phyloP scores from a whole-genome alignment of 2,797 vertebrate species.

The Coregonus ussuriensis region DNA sequence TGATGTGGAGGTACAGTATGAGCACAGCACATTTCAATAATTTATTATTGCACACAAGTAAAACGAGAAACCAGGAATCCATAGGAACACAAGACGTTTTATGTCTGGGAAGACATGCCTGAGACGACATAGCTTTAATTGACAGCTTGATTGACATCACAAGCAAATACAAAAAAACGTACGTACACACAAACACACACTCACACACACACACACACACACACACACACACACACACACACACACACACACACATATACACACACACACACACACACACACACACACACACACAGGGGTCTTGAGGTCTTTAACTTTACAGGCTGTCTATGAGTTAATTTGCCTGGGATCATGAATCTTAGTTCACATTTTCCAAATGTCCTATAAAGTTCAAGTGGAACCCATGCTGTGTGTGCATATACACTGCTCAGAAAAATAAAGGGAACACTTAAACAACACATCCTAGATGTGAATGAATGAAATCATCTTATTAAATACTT shows the following conservation, averaged over 20 bases:
- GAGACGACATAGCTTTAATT: not conserved
- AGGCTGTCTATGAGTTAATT: no score
- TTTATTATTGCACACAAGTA: not conserved
- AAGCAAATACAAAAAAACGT: not conserved
- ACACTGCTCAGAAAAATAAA: no score
- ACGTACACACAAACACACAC: not conserved
- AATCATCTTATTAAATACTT: no score
- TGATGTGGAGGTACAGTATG: not conserved
- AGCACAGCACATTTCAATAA: not conserved
- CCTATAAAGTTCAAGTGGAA: not conserved
- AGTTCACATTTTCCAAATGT: no score
- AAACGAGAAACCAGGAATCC: not conserved
- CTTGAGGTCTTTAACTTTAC: no score
- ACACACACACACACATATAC: no score
- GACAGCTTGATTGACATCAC: not conserved
- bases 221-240: no score
- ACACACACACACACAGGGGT: constrained; percentile 3
- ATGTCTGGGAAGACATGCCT: not conserved
- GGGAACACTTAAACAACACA: no score
- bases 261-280: not conserved
- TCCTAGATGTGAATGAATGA: no score
- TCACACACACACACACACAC: no score
- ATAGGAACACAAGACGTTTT: not conserved
- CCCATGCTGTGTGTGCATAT: not conserved
- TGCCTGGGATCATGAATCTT: no score